phyloP scores from a whole-genome alignment of 1,140 invertebrate genomes.

The Bathynomus jamesi region DNA sequence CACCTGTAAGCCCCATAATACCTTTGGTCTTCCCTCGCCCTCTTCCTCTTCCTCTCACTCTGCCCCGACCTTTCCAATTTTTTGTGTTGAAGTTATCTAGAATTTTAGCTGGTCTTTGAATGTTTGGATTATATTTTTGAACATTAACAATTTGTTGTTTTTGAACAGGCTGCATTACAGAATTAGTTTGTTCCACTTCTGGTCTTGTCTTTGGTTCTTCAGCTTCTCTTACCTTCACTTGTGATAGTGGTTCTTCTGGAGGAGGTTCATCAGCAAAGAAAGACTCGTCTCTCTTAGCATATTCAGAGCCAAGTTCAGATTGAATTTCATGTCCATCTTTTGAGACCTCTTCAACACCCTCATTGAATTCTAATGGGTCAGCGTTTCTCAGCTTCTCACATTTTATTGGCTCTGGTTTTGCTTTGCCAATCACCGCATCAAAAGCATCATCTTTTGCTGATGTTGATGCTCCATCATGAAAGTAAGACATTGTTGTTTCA shows the following conservation, averaged over 20 bases:
- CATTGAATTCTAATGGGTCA: not conserved
- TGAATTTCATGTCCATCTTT: constrained; percentile 18
- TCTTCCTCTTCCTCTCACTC: constrained; percentile 2
- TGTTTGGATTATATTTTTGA: not conserved
- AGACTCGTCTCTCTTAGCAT: constrained; percentile 8
- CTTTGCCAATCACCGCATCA: constrained; percentile 30
- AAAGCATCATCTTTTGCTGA: constrained; percentile 35
- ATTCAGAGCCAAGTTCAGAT: constrained; percentile 19
- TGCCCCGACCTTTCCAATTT: not conserved
- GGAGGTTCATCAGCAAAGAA: no score
- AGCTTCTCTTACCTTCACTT: no score
- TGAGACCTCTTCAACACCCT: not conserved
- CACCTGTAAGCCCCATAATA: constrained; percentile 23
- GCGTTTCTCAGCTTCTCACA: not conserved
- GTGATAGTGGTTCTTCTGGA: no score
- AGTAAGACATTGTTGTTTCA: not conserved
- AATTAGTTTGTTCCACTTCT: no score
- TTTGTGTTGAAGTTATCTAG: not conserved
- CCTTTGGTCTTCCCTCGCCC: constrained; percentile 20
- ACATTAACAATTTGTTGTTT: not conserved
- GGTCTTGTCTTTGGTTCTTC: no score
- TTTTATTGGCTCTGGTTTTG: not conserved
- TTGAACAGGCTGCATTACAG: no score
- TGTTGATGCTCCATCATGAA: constrained; percentile 20
- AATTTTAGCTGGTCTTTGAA: not conserved